These are phyloP conservation scores for Drosophila subobscura DNA, from an alignment of 1,140 invertebrate genomes.

Conservation along the genomic window DNA sequence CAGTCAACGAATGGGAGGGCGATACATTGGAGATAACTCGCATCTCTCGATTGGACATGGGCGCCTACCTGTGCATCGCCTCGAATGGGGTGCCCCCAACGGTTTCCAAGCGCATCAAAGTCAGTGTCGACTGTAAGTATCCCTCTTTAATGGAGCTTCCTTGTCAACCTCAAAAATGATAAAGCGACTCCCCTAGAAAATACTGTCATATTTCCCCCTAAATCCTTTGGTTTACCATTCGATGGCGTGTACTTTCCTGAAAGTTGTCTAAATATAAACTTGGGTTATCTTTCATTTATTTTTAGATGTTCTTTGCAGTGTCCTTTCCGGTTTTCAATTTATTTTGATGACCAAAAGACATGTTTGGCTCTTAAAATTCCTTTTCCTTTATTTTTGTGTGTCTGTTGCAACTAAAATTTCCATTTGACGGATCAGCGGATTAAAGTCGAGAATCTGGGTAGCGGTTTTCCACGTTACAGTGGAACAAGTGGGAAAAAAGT, in stretches of 20 bases:
- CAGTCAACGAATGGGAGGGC: slow-evolving; percentile 93
- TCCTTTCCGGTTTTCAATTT: slow-evolving; percentile 53
- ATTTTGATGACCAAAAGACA: slow-evolving; percentile 53
- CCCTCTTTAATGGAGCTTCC: slow-evolving; percentile 1
- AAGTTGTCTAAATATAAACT: slow-evolving; percentile 32
- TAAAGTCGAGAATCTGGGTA: slow-evolving; percentile 43
- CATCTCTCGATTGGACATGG: slow-evolving; percentile 95
- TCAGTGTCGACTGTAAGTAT: slow-evolving; percentile 96
- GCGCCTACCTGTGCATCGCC: slow-evolving; percentile 93
- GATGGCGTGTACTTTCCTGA: slow-evolving; percentile 2
- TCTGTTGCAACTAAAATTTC: slow-evolving; percentile 59
- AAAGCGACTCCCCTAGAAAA: slow-evolving; percentile 23
- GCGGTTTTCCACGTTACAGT: slow-evolving; percentile 11
- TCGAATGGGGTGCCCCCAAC: slow-evolving; percentile 90
- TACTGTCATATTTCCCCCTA: slow-evolving; percentile 21
- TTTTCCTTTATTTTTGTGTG: slow-evolving; percentile 18
- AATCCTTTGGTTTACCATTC: slow-evolving; percentile 25
- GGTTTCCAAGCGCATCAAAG: slow-evolving; percentile 95
- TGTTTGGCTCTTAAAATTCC: slow-evolving; percentile 18
- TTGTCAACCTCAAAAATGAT: slow-evolving; percentile 29
- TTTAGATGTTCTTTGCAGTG: slow-evolving; percentile 2
- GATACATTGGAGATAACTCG: slow-evolving; percentile 92
- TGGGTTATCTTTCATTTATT: slow-evolving; percentile 21
- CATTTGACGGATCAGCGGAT: slow-evolving; percentile 59
- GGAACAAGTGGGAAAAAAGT: neutral